Conservation (phyloP, 2,113 vertebrate species). For the Nanorana parkeri region DNA sequence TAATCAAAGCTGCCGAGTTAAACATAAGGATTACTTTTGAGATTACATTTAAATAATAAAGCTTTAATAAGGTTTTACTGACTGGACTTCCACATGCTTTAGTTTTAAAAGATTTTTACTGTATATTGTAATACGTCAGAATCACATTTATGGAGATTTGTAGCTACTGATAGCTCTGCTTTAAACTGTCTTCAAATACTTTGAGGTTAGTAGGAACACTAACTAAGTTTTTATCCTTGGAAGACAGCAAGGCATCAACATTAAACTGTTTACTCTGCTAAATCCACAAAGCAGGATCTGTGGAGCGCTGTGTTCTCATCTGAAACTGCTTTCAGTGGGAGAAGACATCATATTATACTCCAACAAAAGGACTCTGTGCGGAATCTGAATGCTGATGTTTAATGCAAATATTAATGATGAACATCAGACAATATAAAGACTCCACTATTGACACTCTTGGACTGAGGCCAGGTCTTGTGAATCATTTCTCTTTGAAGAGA, state of each 20-base stretch:
- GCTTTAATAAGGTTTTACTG: too few relatives aligned
- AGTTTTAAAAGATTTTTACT: too few relatives aligned
- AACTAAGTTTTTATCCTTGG: not conserved
- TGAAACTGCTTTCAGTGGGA: slow-evolving; percentile 7
- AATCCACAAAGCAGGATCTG: not conserved
- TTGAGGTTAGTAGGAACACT: not conserved
- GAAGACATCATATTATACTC: slow-evolving; percentile 16
- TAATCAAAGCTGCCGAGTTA: too few relatives aligned
- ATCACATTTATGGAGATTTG: not conserved
- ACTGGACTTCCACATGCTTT: too few relatives aligned
- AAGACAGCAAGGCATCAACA: not conserved
- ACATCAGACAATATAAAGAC: slow-evolving; percentile 42
- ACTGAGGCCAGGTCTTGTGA: slow-evolving; percentile 6
- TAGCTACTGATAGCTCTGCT: not conserved
- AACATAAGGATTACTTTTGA: too few relatives aligned
- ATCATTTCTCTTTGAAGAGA: slow-evolving; percentile 35
- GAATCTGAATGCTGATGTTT: slow-evolving; percentile 27
- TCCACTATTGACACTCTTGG: slow-evolving; percentile 39
- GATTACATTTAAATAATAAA: too few relatives aligned
- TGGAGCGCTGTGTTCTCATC: not conserved
- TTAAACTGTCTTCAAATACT: not conserved
- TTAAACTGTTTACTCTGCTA: not conserved
- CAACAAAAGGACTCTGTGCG: slow-evolving; percentile 43
- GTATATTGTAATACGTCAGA: too few relatives aligned
- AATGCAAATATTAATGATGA: slow-evolving; percentile 40